Conservation (phyloP, 2,888 invertebrate species). For the Limnephilus lunatus region DNA sequence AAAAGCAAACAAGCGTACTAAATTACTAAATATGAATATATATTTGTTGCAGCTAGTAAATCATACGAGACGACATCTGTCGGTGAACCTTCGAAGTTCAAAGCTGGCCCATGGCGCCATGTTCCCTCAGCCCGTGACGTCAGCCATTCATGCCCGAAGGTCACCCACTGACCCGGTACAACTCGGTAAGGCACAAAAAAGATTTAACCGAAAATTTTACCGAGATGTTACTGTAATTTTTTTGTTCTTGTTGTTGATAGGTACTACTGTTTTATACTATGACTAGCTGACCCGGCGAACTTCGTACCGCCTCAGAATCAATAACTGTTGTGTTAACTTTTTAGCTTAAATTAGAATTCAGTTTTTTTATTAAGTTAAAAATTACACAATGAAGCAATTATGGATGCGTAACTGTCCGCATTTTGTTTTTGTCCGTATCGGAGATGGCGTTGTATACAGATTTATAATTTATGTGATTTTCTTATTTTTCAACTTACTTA, state of each 20-base stretch:
- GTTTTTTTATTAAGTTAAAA: too few species aligned
- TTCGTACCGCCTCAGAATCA: too few species aligned
- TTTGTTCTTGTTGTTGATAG: neutral
- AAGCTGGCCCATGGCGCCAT: neutral
- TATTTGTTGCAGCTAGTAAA: conserved; percentile 3
- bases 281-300: too few species aligned
- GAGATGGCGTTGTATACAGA: too few species aligned
- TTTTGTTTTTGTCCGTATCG: too few species aligned
- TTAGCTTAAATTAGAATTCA: too few species aligned
- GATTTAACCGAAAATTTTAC: neutral
- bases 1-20: neutral
- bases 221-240: neutral
- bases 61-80: conserved; percentile 26
- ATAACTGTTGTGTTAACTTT: too few species aligned
- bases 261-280: too few species aligned
- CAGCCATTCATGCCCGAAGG: conserved; percentile 11
- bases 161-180: conserved; percentile 12
- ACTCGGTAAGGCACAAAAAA: neutral
- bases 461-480: too few species aligned
- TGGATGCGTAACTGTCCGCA: too few species aligned
- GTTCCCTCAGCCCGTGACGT: conserved; percentile 22
- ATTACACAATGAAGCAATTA: too few species aligned
- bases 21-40: neutral
- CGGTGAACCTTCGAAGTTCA: conserved; percentile 28
- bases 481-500: too few species aligned